A percentile compares a stretch with the other conserved stretches of the same genome.
Conservation (phyloP, 2,797 vertebrate species). For the Syndactyla subalaris region DNA sequence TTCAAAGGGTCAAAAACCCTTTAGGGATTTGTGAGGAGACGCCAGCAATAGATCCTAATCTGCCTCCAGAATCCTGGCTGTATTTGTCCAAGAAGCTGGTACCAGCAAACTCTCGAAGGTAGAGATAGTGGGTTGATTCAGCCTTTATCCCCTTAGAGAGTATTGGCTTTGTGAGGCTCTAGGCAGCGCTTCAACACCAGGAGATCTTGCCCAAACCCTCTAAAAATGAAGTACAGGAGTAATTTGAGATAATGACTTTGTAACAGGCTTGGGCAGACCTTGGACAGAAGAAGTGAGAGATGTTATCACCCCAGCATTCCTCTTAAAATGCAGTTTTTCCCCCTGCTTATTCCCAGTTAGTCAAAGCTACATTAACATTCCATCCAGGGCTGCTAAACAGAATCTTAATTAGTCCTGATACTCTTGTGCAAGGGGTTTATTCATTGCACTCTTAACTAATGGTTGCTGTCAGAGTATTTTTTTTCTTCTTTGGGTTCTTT, state of each 20-base stretch:
- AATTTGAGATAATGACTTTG: conserved; percentile 87
- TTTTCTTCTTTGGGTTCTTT: conserved; percentile 73
- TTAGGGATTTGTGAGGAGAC: conserved; percentile 72
- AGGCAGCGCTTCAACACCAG: conserved; percentile 72
- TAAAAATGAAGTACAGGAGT: conserved; percentile 77
- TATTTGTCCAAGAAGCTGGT: conserved; percentile 74
- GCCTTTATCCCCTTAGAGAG: conserved; percentile 80
- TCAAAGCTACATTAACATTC: conserved; percentile 84
- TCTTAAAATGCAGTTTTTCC: conserved; percentile 77
- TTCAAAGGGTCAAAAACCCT: conserved; percentile 79
- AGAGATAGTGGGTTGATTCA: conserved; percentile 78
- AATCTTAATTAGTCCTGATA: conserved; percentile 86
- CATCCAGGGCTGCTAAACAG: conserved; percentile 80
- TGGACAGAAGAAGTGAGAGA: conserved; percentile 79
- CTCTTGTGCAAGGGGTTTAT: conserved; percentile 80
- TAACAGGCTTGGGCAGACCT: conserved; percentile 79
- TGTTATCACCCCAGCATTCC: conserved; percentile 82
- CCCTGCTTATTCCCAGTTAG: conserved; percentile 74
- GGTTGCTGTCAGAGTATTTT: conserved; percentile 79
- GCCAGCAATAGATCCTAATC: conserved; percentile 77
- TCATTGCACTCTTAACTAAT: conserved; percentile 80
- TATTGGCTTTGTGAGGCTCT: conserved; percentile 81
- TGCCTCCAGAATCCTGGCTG: conserved; percentile 69
- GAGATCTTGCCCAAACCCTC: conserved; percentile 75
- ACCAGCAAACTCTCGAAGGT: conserved; percentile 73